These are phyloP conservation scores for Dasysyrphus albostriatus DNA, from an alignment of 2,888 invertebrate genomes.

Conservation along the genomic window DNA sequence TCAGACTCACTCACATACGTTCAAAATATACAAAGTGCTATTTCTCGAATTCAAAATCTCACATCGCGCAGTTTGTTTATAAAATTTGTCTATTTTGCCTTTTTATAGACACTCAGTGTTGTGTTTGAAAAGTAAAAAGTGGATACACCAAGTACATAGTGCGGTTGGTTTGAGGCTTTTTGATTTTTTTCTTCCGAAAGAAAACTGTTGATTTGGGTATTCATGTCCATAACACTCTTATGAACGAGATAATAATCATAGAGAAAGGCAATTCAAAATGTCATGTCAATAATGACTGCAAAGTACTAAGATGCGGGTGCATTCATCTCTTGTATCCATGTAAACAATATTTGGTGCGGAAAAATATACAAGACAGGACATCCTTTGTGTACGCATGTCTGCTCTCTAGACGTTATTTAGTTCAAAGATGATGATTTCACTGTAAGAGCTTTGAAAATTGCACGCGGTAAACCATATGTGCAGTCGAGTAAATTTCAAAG, in stretches of 20 bases:
- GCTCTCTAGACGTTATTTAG: slow-evolving; percentile 32
- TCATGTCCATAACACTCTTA: neutral
- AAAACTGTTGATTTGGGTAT: slow-evolving; percentile 40
- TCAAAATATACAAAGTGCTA: slow-evolving; percentile 55
- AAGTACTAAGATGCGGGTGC: slow-evolving; percentile 44
- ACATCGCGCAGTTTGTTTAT: slow-evolving; percentile 68
- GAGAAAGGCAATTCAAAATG: slow-evolving; percentile 48
- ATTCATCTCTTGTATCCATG: slow-evolving; percentile 66
- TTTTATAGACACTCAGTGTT: slow-evolving; percentile 49
- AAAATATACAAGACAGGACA: slow-evolving; percentile 42
- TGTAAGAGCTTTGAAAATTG: slow-evolving; percentile 61
- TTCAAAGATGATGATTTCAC: slow-evolving; percentile 61
- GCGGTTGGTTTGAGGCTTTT: slow-evolving; percentile 7
- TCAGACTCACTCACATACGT: slow-evolving; percentile 19
- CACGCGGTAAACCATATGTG: slow-evolving; percentile 67
- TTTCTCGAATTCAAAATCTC: slow-evolving; percentile 33
- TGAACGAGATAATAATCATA: slow-evolving; percentile 9
- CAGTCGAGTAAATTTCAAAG: neutral
- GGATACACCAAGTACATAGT: neutral
- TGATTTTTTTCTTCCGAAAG: neutral
- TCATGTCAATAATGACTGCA: slow-evolving; percentile 50
- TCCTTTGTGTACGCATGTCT: slow-evolving; percentile 58
- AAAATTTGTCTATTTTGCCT: slow-evolving; percentile 51
- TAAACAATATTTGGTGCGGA: slow-evolving; percentile 63
- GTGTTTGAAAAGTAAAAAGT: slow-evolving; percentile 19